Conservation (phyloP, 2,888 invertebrate species). For the Malthinus seriepunctatus region DNA sequence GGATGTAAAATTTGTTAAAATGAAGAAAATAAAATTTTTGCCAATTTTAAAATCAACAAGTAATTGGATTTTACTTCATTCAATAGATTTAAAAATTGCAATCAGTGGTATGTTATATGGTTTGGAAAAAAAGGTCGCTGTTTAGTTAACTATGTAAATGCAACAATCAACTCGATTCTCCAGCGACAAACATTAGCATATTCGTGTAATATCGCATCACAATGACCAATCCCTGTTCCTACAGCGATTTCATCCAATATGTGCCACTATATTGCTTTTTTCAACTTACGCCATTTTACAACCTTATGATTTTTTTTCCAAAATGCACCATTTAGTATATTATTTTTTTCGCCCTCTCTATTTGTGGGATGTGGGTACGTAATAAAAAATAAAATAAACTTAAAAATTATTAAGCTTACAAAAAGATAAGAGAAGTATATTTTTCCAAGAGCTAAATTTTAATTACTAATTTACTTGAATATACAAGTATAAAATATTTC, state of each 20-base stretch:
- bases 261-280: slow-evolving; percentile 36
- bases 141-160: slow-evolving; percentile 46
- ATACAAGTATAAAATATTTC: too few species aligned
- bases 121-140: slow-evolving; percentile 34
- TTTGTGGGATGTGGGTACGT: too few species aligned
- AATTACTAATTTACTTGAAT: too few species aligned
- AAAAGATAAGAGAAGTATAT: too few species aligned
- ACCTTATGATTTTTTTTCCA: slow-evolving; percentile 26
- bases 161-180: slow-evolving; percentile 44
- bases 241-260: slow-evolving; percentile 39
- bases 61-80: slow-evolving; percentile 38
- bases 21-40: too few species aligned
- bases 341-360: too few species aligned
- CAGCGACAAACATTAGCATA: slow-evolving; percentile 43
- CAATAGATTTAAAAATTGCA: slow-evolving; percentile 38
- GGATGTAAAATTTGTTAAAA: background rate
- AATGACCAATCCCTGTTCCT: slow-evolving; percentile 42
- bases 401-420: too few species aligned
- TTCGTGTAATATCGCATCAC: slow-evolving; percentile 43
- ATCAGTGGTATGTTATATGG: slow-evolving; percentile 33
- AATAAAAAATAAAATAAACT: too few species aligned
- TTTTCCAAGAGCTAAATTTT: too few species aligned
- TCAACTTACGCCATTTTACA: slow-evolving; percentile 19
- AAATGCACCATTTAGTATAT: slow-evolving; percentile 7
- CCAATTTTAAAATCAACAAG: slow-evolving; percentile 31